Evolutionary conservation across 64 coral and sea anemone species (phyloP), one percentile per base, ranked within the genome.

Genomic region (Acropora tenuis): DNA sequence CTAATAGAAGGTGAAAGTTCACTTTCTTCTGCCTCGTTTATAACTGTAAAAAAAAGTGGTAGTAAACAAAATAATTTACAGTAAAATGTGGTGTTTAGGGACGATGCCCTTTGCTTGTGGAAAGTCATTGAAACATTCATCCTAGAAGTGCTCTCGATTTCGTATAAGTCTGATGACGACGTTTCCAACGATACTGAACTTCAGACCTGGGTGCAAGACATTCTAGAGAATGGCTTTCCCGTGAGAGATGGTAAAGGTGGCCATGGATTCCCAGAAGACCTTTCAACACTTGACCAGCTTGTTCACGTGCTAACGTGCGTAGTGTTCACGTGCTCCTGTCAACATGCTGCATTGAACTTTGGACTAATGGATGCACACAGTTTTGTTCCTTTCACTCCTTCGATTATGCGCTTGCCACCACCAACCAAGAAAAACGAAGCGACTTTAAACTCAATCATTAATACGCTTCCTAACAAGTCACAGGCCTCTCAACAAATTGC

Each of bases 341-440:
- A 98, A 76, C 92, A 94, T 69, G 92, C 95, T 5, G 95, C 92
- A 48, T 92, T 98, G 3, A 98, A 98, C 86, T 98, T 94, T 83
- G 83, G 92, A 40, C 89, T 94, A 15, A 19, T 98, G 48, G 95
- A 98, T 13, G 89, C 82, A 6, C 74, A 80, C 43, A 72, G 84
- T 52, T 98, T 98, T 76, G 88, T 98, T 2, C 95, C 95, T 2
- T 91, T 88, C 53, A 80, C 85, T 43, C 95, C 95, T 12, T 86
- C 88, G 2, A 75, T 81, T 4, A 94, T 98, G 92, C 95, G 87
- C 8, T 84, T 69, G 16, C 95, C 92, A 16, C 95, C 95, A 20
- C 95, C 95, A 16, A 91, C 92, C 44, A 94, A 88, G 48, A 98
- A 98, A 83, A 77, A 87, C 11, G 89, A 94, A 86, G 71, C 92